A percentile compares a stretch with the other conserved stretches of the same genome.
These are phyloP conservation scores for Dendropsophus ebraccatus DNA, from an alignment of 2,113 vertebrate genomes.

Conservation along the genomic window DNA sequence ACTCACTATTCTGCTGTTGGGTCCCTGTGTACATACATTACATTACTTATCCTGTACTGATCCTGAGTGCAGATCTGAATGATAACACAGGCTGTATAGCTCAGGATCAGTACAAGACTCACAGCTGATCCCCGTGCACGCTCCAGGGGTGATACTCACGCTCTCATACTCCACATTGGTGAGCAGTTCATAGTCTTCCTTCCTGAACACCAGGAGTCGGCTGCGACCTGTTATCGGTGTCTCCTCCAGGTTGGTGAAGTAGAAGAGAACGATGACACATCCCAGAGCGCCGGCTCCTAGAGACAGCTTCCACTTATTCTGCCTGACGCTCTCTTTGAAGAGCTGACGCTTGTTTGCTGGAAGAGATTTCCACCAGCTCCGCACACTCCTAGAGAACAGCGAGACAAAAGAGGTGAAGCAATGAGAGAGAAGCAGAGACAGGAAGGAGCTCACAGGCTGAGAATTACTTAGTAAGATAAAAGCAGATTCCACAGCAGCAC, in stretches of 20 bases:
- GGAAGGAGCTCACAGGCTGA: too few relatives aligned
- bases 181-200: constrained; percentile 84
- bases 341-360: constrained; percentile 84
- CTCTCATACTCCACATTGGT: constrained; percentile 80
- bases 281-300: constrained; percentile 72
- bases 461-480: too few relatives aligned
- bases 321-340: constrained; percentile 77
- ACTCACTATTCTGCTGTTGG: neutral
- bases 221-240: constrained; percentile 87
- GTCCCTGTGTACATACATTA: constrained; percentile 7
- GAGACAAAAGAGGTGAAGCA: neutral
- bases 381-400: constrained; percentile 82
- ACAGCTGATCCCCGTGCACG: neutral
- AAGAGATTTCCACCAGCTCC: constrained; percentile 91
- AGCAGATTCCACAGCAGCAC: neutral
- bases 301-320: constrained; percentile 82
- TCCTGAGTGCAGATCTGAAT: neutral
- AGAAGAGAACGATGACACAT: constrained; percentile 78
- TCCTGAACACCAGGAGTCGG: constrained; percentile 85
- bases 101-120: neutral
- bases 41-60: too few relatives aligned
- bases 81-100: too few relatives aligned
- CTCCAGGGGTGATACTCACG: constrained; percentile 73
- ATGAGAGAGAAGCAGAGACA: too few relatives aligned
- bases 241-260: constrained; percentile 90